A percentile compares a stretch with the other conserved stretches of the same genome.
phyloP scores from a whole-genome alignment of 2,113 vertebrate genomes.

The Sebastes schlegelii region DNA sequence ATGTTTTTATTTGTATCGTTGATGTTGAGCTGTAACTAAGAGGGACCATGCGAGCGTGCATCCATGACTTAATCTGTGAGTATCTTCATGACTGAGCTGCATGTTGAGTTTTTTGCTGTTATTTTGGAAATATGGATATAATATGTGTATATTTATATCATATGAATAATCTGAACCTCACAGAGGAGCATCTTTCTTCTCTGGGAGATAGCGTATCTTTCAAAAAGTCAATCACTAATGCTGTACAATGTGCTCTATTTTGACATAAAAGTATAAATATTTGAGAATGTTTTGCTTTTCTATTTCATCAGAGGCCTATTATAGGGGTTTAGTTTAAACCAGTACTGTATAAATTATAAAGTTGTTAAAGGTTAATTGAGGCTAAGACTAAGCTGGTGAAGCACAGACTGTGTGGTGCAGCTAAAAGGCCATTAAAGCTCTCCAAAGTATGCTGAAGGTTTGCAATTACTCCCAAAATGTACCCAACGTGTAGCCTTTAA shows the following conservation, averaged over 20 bases:
- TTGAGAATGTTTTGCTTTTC: constrained; percentile 41
- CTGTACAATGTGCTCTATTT: constrained; percentile 76
- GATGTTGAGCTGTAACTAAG: constrained; percentile 47
- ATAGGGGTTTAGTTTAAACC: background rate
- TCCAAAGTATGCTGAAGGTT: constrained; percentile 25
- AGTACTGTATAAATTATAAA: constrained; percentile 26
- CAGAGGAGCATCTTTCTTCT: constrained; percentile 34
- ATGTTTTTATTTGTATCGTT: constrained; percentile 74
- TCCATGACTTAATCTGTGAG: constrained; percentile 26
- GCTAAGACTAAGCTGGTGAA: background rate
- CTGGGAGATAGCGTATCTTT: constrained; percentile 53
- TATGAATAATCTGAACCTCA: constrained; percentile 52
- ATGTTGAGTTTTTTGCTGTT: constrained; percentile 53
- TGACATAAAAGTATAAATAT: constrained; percentile 74
- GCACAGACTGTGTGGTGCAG: constrained; percentile 3
- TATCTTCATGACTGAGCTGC: constrained; percentile 55
- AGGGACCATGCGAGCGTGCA: constrained; percentile 38
- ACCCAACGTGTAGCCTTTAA: background rate
- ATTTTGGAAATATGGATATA: constrained; percentile 44
- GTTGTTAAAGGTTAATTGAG: constrained; percentile 43
- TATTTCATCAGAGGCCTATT: constrained; percentile 18
- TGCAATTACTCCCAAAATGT: constrained; percentile 27
- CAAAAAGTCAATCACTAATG: constrained; percentile 57
- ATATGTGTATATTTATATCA: constrained; percentile 75
- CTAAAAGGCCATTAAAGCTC: constrained; percentile 22